phyloP scores from a whole-genome alignment of 2,888 invertebrate genomes.

The Selenia dentaria region DNA sequence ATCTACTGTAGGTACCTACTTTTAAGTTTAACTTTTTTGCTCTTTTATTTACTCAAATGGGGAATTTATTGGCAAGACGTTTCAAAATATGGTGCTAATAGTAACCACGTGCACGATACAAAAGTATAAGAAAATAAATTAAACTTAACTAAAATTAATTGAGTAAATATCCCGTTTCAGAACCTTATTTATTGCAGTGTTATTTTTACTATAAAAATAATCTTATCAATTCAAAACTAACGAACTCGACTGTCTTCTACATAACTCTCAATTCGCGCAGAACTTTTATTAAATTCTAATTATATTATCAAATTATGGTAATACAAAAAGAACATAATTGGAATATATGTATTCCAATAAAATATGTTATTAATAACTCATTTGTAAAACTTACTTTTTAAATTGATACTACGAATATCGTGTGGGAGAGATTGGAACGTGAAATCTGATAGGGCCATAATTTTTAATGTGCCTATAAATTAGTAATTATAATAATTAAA shows the following conservation, averaged over 20 bases:
- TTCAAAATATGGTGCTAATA: no score
- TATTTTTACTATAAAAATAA: no score
- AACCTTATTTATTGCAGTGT: no score
- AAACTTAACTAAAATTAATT: no score
- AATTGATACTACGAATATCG: constrained; percentile 26
- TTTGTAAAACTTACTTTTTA: constrained; percentile 25
- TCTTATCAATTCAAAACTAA: no score
- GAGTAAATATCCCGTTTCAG: no score
- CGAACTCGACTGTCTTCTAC: not conserved
- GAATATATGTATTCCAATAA: constrained; percentile 21
- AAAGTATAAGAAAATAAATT: no score
- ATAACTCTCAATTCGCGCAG: constrained; percentile 1
- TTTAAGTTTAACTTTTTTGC: no score
- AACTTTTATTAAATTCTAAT: constrained; percentile 12
- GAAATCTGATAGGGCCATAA: constrained; percentile 28
- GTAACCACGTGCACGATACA: no score
- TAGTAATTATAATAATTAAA: constrained; percentile 28
- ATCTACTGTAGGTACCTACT: no score
- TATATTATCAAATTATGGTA: constrained; percentile 14
- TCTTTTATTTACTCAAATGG: no score
- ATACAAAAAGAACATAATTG: constrained; percentile 22
- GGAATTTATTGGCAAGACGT: no score
- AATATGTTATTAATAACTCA: constrained; percentile 20
- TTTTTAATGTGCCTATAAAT: constrained; percentile 30
- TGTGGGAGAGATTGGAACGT: constrained; percentile 22